phyloP scores from a whole-genome alignment of 1,140 invertebrate species.

The Brachionus rubens region DNA sequence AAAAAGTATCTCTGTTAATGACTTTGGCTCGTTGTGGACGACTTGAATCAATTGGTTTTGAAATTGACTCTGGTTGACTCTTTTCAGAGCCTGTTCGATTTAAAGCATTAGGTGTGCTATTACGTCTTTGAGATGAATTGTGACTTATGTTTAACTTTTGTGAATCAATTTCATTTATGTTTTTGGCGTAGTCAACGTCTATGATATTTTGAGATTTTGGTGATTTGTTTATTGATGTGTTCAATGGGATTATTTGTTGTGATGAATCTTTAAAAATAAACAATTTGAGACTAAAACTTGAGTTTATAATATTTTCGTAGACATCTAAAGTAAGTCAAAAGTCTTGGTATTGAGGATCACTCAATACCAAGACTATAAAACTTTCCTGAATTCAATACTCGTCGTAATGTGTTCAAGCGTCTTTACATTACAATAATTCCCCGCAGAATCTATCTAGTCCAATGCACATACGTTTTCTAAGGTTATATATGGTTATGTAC shows the following conservation, averaged over 20 bases:
- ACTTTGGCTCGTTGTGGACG: neutral
- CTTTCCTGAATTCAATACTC: too few species aligned
- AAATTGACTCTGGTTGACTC: conserved; percentile 7
- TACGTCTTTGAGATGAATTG: neutral
- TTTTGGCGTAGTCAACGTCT: conserved; percentile 19
- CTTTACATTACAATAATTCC: too few species aligned
- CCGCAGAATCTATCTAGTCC: too few species aligned
- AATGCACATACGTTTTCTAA: too few species aligned
- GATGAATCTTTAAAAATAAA: conserved; percentile 19
- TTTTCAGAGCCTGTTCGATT: conserved; percentile 25
- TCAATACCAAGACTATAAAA: too few species aligned
- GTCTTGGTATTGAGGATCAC: too few species aligned
- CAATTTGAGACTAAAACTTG: too few species aligned
- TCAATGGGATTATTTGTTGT: conserved; percentile 13
- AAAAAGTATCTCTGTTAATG: neutral
- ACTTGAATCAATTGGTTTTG: neutral
- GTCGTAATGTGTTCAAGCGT: too few species aligned
- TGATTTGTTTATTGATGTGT: neutral
- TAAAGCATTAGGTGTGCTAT: conserved; percentile 9
- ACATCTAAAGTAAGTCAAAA: too few species aligned
- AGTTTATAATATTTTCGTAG: too few species aligned
- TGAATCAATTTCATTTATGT: conserved; percentile 3
- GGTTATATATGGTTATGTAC: too few species aligned
- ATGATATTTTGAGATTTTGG: neutral
- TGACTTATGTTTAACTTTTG: neutral